phyloP scores from a whole-genome alignment of 2,888 invertebrate species.

The Zhuqinia jingwanae region DNA sequence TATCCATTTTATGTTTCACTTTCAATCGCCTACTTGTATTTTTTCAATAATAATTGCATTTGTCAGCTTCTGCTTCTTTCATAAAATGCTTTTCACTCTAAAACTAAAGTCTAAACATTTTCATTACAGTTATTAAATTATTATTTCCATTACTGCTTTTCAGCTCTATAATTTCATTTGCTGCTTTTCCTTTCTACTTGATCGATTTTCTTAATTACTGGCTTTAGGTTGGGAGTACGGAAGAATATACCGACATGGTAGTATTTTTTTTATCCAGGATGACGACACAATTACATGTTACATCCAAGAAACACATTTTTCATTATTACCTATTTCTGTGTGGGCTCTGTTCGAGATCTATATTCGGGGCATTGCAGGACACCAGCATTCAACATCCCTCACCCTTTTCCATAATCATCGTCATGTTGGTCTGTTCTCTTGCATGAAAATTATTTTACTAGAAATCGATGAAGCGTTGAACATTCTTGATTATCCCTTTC shows the following conservation, averaged over 20 bases:
- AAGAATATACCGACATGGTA: background rate
- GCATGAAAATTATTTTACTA: background rate
- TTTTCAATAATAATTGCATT: too few species aligned
- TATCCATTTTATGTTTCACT: slow-evolving; percentile 16
- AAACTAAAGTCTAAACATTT: background rate
- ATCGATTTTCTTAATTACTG: slow-evolving; percentile 29
- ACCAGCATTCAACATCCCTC: too few species aligned
- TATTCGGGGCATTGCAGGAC: background rate
- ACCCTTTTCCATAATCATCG: too few species aligned
- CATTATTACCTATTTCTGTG: background rate
- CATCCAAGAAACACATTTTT: too few species aligned
- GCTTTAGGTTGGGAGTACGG: background rate
- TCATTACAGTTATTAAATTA: slow-evolving; percentile 11
- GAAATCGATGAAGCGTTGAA: slow-evolving; percentile 21
- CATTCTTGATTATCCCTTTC: slow-evolving; percentile 8
- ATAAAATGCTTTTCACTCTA: background rate
- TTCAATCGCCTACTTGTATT: too few species aligned
- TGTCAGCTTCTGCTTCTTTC: background rate
- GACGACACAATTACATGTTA: background rate
- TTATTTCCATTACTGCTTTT: background rate
- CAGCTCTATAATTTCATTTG: slow-evolving; percentile 13
- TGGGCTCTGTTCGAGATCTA: background rate
- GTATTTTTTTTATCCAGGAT: background rate
- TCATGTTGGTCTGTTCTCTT: background rate
- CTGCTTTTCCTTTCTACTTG: slow-evolving; percentile 2